Conservation (phyloP, 1,140 invertebrate genomes). For the Antheraea mylitta region DNA sequence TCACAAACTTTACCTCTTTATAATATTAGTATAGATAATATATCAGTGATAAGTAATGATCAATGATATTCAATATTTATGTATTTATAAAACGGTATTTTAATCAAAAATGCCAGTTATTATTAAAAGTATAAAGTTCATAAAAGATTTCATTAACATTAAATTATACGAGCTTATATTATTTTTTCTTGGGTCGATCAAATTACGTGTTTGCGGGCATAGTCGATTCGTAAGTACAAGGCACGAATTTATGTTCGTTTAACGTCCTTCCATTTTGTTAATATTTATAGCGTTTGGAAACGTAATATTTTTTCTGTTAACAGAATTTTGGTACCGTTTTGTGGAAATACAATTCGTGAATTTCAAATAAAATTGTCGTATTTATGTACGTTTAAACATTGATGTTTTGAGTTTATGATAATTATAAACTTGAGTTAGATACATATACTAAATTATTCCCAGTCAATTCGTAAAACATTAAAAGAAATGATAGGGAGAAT, state of each 20-base stretch:
- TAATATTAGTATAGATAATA: too few species aligned
- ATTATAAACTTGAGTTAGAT: too few species aligned
- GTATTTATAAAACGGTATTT: too few species aligned
- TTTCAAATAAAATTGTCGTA: not conserved
- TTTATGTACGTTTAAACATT: too few species aligned
- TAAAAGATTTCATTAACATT: too few species aligned
- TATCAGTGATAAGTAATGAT: too few species aligned
- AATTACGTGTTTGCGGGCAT: not conserved
- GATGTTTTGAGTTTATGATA: too few species aligned
- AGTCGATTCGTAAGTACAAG: not conserved
- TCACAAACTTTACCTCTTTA: too few species aligned
- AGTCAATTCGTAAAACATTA: too few species aligned
- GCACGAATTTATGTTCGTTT: constrained; percentile 1
- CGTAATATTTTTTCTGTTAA: constrained; percentile 2
- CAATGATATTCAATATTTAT: too few species aligned
- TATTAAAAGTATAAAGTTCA: not conserved
- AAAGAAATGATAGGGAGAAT: too few species aligned
- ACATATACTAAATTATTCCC: too few species aligned
- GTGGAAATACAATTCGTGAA: not conserved
- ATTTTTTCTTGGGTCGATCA: not conserved
- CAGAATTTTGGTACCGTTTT: not conserved
- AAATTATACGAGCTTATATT: not conserved
- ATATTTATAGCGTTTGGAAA: not conserved
- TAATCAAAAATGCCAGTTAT: not conserved
- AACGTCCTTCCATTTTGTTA: not conserved